These are phyloP conservation scores for Trididemnum miniatum DNA, from an alignment of 23 tunicate genomes.

Conservation along the genomic window DNA sequence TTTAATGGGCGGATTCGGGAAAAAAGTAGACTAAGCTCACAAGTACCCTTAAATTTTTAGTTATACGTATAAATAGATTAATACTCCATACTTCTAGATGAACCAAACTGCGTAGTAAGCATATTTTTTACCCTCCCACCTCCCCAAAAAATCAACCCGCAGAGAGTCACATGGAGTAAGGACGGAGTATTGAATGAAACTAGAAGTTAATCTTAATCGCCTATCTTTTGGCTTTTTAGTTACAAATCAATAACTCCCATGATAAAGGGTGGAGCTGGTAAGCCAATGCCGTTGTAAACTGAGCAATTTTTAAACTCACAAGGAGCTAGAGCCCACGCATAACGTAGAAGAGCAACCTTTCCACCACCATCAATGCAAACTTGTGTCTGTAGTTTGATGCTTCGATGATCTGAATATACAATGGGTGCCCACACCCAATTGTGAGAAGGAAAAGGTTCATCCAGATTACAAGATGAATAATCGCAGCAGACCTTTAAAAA, in stretches of 20 bases:
- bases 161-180: too few species aligned
- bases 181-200: too few species aligned
- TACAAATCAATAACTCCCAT: conserved; percentile 12
- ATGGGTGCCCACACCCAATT: conserved; percentile 65
- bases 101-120: too few species aligned
- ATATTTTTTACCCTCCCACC: too few species aligned
- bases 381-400: conserved; percentile 25
- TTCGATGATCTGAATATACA: conserved; percentile 1
- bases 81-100: too few species aligned
- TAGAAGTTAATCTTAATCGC: too few species aligned
- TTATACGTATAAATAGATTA: too few species aligned
- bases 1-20: too few species aligned
- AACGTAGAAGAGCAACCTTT: conserved; percentile 21
- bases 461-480: conserved; percentile 27
- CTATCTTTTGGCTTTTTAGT: too few species aligned
- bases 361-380: conserved; percentile 22
- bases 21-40: too few species aligned
- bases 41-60: too few species aligned
- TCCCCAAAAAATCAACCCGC: too few species aligned
- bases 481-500: conserved; percentile 63
- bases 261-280: conserved; percentile 55
- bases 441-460: conserved; percentile 32
- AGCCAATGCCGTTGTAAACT: conserved; percentile 55
- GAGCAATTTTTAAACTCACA: conserved; percentile 72
- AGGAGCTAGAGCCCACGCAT: conserved; percentile 66